Conservation (phyloP, 2,113 vertebrate genomes). For the Oxyura jamaicensis region DNA sequence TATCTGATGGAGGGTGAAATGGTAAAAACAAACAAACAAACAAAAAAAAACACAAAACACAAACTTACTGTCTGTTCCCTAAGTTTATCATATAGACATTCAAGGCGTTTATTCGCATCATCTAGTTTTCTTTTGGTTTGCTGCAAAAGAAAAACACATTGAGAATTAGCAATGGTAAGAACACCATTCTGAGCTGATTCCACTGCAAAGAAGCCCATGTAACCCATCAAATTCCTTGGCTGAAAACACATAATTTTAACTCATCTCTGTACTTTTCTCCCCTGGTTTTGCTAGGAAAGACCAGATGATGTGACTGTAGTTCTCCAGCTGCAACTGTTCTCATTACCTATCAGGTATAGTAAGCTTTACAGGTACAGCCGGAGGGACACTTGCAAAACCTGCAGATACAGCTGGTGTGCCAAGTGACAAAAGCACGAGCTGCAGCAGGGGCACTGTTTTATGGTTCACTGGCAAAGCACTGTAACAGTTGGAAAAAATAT, state of each 20-base stretch:
- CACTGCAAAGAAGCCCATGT: neutral
- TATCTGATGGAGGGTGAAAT: fast-evolving
- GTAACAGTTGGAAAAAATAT: neutral
- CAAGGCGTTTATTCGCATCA: constrained; percentile 94
- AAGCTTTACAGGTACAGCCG: neutral
- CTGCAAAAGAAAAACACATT: constrained; percentile 71
- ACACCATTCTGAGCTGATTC: neutral
- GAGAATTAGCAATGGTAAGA: neutral
- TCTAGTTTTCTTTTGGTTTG: constrained; percentile 99
- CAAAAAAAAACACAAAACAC: too few species aligned
- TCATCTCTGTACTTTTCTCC: neutral
- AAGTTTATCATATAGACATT: constrained; percentile 95
- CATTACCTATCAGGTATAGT: neutral
- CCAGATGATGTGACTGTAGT: fast-evolving
- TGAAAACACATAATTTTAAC: neutral
- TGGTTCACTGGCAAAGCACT: neutral
- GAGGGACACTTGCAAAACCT: neutral
- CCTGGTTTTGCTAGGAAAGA: neutral
- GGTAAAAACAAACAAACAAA: neutral
- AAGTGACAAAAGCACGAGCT: neutral
- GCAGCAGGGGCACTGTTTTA: fast-evolving
- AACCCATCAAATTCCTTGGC: neutral
- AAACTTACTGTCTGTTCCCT: constrained; percentile 92
- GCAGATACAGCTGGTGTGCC: neutral
- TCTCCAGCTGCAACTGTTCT: neutral